Evolutionary conservation across 2,113 vertebrate species (phyloP).

Genomic region (Sardina pilchardus): DNA sequence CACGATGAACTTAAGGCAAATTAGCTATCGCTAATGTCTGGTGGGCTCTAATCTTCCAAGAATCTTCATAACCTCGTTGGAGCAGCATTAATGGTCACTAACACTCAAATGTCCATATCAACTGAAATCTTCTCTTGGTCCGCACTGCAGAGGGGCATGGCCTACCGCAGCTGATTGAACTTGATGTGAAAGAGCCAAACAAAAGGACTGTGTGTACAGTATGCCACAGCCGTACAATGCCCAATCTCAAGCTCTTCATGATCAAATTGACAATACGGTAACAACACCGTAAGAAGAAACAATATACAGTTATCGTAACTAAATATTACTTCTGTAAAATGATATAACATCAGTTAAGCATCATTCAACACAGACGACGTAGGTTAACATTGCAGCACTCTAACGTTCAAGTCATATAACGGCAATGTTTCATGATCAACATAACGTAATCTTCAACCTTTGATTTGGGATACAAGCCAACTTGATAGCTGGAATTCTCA

Average conservation of each 20-base stretch:
- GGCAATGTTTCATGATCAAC: too few relatives aligned
- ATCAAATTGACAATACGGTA: background rate
- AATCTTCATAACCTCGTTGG: background rate
- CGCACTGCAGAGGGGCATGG: background rate
- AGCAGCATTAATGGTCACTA: background rate
- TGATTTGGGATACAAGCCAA: too few relatives aligned
- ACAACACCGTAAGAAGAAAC: background rate
- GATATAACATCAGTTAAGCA: background rate
- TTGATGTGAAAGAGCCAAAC: background rate
- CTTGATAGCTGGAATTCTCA: too few relatives aligned
- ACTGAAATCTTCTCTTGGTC: background rate
- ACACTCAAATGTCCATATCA: background rate
- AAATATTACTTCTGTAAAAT: background rate
- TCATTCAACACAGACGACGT: background rate
- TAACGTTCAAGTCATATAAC: too few relatives aligned
- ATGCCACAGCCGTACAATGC: background rate
- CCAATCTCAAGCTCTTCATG: background rate
- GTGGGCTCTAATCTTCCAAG: background rate
- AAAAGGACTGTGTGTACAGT: background rate
- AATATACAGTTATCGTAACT: background rate
- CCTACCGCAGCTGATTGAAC: background rate
- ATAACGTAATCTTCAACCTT: too few relatives aligned
- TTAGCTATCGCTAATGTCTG: background rate
- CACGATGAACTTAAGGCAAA: background rate
- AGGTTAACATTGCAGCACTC: too few relatives aligned